phyloP scores from a whole-genome alignment of 2,113 vertebrate genomes.

The Bubalus kerabau region DNA sequence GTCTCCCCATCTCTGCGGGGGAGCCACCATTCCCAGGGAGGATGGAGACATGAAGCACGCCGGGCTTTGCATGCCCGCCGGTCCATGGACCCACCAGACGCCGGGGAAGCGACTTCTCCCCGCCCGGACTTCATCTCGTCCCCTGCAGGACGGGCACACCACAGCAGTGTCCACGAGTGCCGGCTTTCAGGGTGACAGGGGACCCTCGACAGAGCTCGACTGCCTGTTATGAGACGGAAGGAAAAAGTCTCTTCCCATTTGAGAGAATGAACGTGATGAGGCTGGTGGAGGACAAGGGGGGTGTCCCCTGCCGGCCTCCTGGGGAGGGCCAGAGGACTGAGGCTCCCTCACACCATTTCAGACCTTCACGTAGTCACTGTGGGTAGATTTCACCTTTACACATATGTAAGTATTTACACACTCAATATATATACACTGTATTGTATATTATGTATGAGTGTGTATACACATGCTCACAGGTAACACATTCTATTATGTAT shows the following conservation, averaged over 20 bases:
- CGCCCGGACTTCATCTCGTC: rapidly evolving
- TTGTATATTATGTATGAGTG: background rate
- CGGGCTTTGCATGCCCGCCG: rapidly evolving
- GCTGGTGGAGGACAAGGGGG: background rate
- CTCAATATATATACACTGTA: background rate
- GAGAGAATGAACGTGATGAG: background rate
- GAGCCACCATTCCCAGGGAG: background rate
- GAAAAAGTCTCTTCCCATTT: too few species aligned
- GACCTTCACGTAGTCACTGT: too few species aligned
- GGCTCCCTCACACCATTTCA: rapidly evolving
- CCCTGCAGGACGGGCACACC: background rate
- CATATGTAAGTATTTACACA: background rate
- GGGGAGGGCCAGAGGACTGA: background rate
- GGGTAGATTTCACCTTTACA: background rate
- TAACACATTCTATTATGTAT: background rate
- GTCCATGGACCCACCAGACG: background rate
- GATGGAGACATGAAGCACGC: rapidly evolving
- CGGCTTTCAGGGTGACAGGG: background rate
- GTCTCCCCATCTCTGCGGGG: background rate
- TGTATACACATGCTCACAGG: background rate
- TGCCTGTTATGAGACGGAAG: background rate
- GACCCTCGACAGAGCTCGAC: rapidly evolving
- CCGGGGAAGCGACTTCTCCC: rapidly evolving
- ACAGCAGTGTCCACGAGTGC: rapidly evolving
- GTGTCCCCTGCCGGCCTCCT: background rate